Percentiles rank a stretch among this genome's conserved stretches.
Evolutionary conservation across 2,888 invertebrate species (phyloP).

Genomic region (Ephialtes manifestator): DNA sequence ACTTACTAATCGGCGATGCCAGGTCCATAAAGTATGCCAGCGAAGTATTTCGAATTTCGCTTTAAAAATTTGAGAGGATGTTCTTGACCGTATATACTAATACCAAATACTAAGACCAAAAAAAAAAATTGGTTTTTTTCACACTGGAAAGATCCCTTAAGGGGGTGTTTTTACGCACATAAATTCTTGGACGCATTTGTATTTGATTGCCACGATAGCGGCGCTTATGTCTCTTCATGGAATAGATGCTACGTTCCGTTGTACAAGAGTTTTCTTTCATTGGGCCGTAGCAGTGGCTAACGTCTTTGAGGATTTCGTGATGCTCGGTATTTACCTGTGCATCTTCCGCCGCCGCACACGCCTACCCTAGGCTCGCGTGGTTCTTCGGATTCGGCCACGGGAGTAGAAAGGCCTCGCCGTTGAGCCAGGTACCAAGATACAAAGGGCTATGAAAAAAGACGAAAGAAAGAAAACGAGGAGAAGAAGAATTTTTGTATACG

Average conservation of each 20-base stretch:
- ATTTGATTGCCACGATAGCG: background rate
- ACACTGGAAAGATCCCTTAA: too few species aligned
- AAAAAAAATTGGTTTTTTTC: too few species aligned
- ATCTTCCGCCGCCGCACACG: slow-evolving; percentile 14
- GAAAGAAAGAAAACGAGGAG: too few species aligned
- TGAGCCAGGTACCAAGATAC: slow-evolving; percentile 17
- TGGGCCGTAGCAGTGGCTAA: background rate
- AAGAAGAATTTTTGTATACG: slow-evolving; percentile 28
- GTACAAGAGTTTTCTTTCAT: background rate
- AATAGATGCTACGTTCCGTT: background rate
- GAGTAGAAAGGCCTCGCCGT: slow-evolving; percentile 21
- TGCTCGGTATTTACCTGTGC: slow-evolving; percentile 32
- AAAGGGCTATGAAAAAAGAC: background rate
- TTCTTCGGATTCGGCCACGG: slow-evolving; percentile 2
- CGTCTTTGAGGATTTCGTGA: slow-evolving; percentile 12
- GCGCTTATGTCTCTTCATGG: background rate
- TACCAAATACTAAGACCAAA: too few species aligned
- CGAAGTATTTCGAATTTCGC: too few species aligned
- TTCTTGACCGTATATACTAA: too few species aligned
- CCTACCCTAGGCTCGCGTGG: slow-evolving; percentile 25
- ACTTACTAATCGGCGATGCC: too few species aligned
- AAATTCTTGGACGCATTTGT: background rate
- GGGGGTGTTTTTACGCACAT: background rate
- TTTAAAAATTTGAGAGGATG: too few species aligned
- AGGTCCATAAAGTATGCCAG: too few species aligned